Conservation (phyloP, 2,888 invertebrate genomes). For the Ennomos erosarius region DNA sequence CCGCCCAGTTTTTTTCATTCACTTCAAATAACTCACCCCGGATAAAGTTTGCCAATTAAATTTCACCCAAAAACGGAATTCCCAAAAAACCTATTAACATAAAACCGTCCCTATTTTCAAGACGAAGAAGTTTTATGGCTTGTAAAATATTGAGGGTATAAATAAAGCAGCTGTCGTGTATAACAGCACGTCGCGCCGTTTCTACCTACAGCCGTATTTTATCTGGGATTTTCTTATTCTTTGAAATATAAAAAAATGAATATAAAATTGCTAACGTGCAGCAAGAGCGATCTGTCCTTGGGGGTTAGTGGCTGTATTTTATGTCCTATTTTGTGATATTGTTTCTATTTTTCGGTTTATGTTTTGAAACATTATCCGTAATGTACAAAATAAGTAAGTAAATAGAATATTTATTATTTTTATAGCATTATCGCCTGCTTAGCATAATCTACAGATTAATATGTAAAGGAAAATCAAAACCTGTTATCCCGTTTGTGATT, state of each 20-base stretch:
- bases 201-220: slow-evolving; percentile 76
- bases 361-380: background rate
- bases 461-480: too few relatives aligned
- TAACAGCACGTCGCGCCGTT: slow-evolving; percentile 76
- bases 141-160: slow-evolving; percentile 83
- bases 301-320: slow-evolving; percentile 39
- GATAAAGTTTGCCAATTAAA: slow-evolving; percentile 44
- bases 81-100: slow-evolving; percentile 74
- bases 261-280: slow-evolving; percentile 43
- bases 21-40: slow-evolving; percentile 42
- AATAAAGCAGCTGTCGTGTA: slow-evolving; percentile 80
- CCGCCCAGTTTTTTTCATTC: slow-evolving; percentile 17
- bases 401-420: too few relatives aligned
- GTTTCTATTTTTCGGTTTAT: slow-evolving; percentile 6
- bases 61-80: slow-evolving; percentile 48
- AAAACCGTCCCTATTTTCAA: slow-evolving; percentile 79
- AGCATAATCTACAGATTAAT: too few relatives aligned
- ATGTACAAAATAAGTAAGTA: too few relatives aligned
- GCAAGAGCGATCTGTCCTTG: slow-evolving; percentile 20
- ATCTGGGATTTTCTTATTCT: slow-evolving; percentile 76
- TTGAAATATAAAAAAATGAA: slow-evolving; percentile 74
- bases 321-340: slow-evolving; percentile 24
- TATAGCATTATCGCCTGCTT: too few relatives aligned
- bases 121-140: slow-evolving; percentile 80
- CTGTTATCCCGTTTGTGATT: too few relatives aligned